phyloP scores from a whole-genome alignment of 2,888 invertebrate genomes.

The Diaprepes abbreviatus region DNA sequence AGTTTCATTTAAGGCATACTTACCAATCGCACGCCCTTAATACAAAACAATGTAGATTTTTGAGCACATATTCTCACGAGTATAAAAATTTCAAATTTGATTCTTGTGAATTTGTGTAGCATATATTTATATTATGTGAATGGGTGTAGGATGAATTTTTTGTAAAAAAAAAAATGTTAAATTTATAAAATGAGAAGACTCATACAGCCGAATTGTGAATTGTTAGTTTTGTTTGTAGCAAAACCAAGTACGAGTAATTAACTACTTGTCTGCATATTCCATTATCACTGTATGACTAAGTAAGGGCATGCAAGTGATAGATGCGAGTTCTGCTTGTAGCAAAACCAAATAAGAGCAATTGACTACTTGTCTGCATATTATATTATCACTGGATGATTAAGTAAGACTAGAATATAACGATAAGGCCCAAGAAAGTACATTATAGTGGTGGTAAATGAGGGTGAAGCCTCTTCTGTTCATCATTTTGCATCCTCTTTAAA shows the following conservation, averaged over 20 bases:
- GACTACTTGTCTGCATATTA: not conserved
- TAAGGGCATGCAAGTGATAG: not conserved
- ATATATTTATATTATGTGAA: too few species aligned
- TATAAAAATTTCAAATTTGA: too few species aligned
- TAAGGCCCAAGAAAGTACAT: slow-evolving; percentile 2
- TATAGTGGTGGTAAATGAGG: slow-evolving; percentile 54
- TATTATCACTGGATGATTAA: not conserved
- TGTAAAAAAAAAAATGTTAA: too few species aligned
- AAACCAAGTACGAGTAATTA: not conserved
- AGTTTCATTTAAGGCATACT: too few species aligned
- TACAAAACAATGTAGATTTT: too few species aligned
- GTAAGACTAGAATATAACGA: not conserved
- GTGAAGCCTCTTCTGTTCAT: slow-evolving; percentile 60
- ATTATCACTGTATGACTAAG: not conserved
- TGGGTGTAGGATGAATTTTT: too few species aligned
- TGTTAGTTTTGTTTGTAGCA: not conserved
- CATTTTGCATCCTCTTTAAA: slow-evolving; percentile 58
- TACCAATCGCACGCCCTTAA: too few species aligned
- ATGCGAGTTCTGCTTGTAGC: not conserved
- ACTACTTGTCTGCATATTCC: not conserved
- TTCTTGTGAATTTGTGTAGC: too few species aligned
- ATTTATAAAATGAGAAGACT: too few species aligned
- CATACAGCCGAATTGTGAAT: too few species aligned
- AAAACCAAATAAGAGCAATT: not conserved
- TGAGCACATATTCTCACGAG: too few species aligned